These are phyloP conservation scores for Diabrotica undecimpunctata DNA, from an alignment of 1,140 invertebrate species.

Conservation along the genomic window DNA sequence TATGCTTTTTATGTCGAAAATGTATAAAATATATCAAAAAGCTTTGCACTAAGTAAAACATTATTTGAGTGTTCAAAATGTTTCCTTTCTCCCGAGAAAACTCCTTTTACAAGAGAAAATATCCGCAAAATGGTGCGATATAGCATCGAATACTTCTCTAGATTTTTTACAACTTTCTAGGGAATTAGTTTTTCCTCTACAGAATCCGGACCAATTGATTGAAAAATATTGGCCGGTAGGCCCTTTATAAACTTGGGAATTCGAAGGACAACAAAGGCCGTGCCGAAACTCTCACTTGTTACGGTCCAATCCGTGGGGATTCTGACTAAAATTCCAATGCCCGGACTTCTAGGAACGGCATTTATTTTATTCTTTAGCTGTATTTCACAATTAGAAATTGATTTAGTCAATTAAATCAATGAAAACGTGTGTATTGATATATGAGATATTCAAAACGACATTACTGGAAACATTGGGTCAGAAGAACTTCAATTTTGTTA, in stretches of 20 bases:
- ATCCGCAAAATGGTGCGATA: not conserved
- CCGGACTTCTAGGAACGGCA: not conserved
- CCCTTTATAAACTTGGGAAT: conserved; percentile 4
- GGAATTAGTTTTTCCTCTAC: not conserved
- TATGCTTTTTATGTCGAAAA: no score
- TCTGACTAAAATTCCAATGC: not conserved
- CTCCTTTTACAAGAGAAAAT: not conserved
- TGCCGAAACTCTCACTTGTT: not conserved
- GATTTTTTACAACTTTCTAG: conserved; percentile 1
- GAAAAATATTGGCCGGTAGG: conserved; percentile 5
- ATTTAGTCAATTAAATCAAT: no score
- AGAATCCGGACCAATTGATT: conserved; percentile 4
- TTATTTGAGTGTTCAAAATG: no score
- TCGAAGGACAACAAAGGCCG: conserved; percentile 8
- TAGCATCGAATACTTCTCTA: not conserved
- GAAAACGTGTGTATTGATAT: no score
- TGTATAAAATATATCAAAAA: no score
- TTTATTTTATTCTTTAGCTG: no score
- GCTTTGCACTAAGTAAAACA: no score
- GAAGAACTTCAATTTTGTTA: no score
- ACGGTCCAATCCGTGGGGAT: not conserved
- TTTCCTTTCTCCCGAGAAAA: not conserved
- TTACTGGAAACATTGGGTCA: no score
- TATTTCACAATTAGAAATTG: no score
- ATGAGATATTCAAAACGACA: no score